Evolutionary conservation across 2,888 invertebrate genomes (phyloP), one percentile per base, ranked within the genome.

Genomic region (Mythimna ferrago): DNA sequence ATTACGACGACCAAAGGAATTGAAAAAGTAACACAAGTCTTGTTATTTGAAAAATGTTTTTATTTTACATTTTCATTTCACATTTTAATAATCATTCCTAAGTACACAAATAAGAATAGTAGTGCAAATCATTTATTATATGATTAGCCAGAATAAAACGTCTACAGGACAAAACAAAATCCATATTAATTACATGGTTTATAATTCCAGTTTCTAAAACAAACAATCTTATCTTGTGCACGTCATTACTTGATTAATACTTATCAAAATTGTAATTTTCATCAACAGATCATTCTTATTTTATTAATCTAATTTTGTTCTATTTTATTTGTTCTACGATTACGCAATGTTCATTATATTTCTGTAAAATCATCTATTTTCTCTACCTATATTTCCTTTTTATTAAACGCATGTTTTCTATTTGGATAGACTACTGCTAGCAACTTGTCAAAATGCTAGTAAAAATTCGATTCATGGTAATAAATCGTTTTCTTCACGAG

Each of bases 1-100:
- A 41, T 11, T 41, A 41, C 11, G 41, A 41, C 6, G 16, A 14
- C 48, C 48, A 48, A 48, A 16, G 48, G 48, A 48, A 51, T 51
- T 51, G 2, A 51, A 51, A 51, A 51, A 16, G 21, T 4, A 21
- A 63, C 16, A 57, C 48, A 19, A 19, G n/a, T 48, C 0, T 0
- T 11, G 19, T 60, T 85, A 83, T 82, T 89, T 91, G 80, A 89
- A 92, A 92, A 92, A 90, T 86, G 87, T 87, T 88, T 53, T 91
- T 91, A 83, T 86, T 88, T 90, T 88, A 91, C 87, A 90, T 88
- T 89, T 82, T 91, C 91, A 83, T 86, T 88, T 90, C 88, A 91
- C 87, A 90, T 88, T 89, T 82, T 88, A 71, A 44, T 83, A 88
- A 83, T 88, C 82, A 83, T 89, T 91, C 86, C 89, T 89, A 86